Conservation (phyloP, 2,797 vertebrate genomes). For the Pampus argenteus region DNA sequence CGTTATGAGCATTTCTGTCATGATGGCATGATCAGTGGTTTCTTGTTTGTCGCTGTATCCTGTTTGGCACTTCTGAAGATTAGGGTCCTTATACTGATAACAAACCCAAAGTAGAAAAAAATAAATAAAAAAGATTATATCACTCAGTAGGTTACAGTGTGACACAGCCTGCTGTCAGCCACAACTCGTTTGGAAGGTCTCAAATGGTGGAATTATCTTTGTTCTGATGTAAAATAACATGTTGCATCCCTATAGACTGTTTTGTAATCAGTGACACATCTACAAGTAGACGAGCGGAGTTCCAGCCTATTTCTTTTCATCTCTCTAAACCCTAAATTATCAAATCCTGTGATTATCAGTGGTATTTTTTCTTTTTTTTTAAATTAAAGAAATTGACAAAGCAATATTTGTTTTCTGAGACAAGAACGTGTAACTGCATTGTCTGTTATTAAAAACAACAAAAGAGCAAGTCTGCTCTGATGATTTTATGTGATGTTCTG, state of each 20-base stretch:
- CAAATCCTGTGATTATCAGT: conserved; percentile 39
- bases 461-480: conserved; percentile 69
- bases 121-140: conserved; percentile 15
- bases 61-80: conserved; percentile 23
- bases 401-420: conserved; percentile 73
- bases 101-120: conserved; percentile 52
- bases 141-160: conserved; percentile 8
- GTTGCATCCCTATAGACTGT: conserved; percentile 6
- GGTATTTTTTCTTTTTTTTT: conserved; percentile 36
- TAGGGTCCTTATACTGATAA: conserved; percentile 15
- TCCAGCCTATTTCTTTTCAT: conserved; percentile 15
- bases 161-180: conserved; percentile 7
- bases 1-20: conserved; percentile 15
- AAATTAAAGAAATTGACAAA: conserved; percentile 49
- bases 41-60: conserved; percentile 48
- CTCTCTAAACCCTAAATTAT: conserved; percentile 25
- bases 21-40: conserved; percentile 36
- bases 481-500: conserved; percentile 81
- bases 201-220: conserved; percentile 7
- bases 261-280: conserved; percentile 25
- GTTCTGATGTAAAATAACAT: conserved; percentile 23
- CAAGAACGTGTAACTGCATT: conserved; percentile 67
- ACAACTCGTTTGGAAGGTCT: conserved; percentile 16
- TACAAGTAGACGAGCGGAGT: neutral
- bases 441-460: conserved; percentile 72